A percentile compares a stretch with the other conserved stretches of the same genome.
phyloP scores from a whole-genome alignment of 2,113 vertebrate genomes.

The Manacus vitellinus region DNA sequence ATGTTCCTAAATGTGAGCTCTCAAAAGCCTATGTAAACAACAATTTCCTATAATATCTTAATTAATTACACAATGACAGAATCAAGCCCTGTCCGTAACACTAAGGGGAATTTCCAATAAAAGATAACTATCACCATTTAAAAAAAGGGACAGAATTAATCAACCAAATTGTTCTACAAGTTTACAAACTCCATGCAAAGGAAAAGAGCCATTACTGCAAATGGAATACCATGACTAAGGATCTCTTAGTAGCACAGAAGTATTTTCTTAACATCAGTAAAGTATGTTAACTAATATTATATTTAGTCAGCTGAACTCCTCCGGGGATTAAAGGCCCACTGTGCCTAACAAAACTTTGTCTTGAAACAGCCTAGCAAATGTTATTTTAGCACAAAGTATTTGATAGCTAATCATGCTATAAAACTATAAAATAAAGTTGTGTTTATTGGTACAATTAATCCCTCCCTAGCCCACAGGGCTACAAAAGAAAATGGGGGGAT shows the following conservation, averaged over 20 bases:
- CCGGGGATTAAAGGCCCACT: slow-evolving; percentile 46
- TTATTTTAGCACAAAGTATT: slow-evolving; percentile 60
- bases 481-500: not conserved
- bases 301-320: slow-evolving; percentile 63
- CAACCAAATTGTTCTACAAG: not conserved
- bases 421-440: slow-evolving; percentile 64
- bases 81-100: not conserved
- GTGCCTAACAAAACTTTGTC: slow-evolving; percentile 67
- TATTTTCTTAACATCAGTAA: slow-evolving; percentile 64
- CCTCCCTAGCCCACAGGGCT: slow-evolving; percentile 41
- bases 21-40: slow-evolving; percentile 4
- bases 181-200: not conserved
- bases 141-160: not conserved
- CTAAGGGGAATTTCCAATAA: slow-evolving; percentile 22
- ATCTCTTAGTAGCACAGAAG: not conserved
- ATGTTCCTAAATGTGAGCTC: not conserved
- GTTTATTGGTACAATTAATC: slow-evolving; percentile 72
- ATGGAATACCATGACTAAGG: not conserved
- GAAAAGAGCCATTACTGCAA: not conserved
- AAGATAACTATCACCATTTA: not conserved
- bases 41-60: not conserved
- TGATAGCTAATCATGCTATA: slow-evolving; percentile 65
- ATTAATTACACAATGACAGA: not conserved
- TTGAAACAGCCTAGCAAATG: slow-evolving; percentile 49
- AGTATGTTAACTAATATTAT: slow-evolving; percentile 70